Conservation (phyloP, 2,113 vertebrate species). For the Pipra filicauda region DNA sequence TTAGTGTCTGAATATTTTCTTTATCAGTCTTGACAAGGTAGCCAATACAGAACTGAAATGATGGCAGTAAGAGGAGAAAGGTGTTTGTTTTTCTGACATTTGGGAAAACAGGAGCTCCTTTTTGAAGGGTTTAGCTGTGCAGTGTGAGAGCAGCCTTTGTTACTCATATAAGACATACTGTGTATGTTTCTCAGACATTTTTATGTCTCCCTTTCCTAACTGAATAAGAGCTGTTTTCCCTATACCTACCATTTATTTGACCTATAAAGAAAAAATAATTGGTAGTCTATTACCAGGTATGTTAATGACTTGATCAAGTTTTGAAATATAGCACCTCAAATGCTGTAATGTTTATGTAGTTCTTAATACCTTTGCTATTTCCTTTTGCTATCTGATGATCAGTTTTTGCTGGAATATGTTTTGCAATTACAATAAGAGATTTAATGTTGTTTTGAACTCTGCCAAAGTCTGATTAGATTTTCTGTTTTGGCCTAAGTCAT, state of each 20-base stretch:
- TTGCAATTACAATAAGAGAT: slow-evolving; percentile 51
- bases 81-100: background rate
- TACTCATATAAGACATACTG: background rate
- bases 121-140: background rate
- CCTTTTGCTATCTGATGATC: slow-evolving; percentile 10
- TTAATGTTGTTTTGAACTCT: slow-evolving; percentile 54
- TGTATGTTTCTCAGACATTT: background rate
- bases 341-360: background rate
- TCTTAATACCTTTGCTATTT: slow-evolving; percentile 22
- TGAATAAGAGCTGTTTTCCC: background rate
- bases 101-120: background rate
- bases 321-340: background rate
- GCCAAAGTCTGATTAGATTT: slow-evolving; percentile 56
- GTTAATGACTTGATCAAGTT: slow-evolving; percentile 1
- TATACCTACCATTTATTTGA: background rate
- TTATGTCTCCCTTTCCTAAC: background rate
- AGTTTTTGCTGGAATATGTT: slow-evolving; percentile 25
- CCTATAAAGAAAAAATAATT: background rate
- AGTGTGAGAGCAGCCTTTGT: background rate
- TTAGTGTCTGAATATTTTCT: background rate
- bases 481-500: slow-evolving; percentile 28
- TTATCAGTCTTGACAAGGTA: background rate
- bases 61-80: background rate
- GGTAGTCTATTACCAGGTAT: background rate
- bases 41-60: background rate